phyloP scores from a whole-genome alignment of 2,888 invertebrate species.

The Machimus atricapillus region DNA sequence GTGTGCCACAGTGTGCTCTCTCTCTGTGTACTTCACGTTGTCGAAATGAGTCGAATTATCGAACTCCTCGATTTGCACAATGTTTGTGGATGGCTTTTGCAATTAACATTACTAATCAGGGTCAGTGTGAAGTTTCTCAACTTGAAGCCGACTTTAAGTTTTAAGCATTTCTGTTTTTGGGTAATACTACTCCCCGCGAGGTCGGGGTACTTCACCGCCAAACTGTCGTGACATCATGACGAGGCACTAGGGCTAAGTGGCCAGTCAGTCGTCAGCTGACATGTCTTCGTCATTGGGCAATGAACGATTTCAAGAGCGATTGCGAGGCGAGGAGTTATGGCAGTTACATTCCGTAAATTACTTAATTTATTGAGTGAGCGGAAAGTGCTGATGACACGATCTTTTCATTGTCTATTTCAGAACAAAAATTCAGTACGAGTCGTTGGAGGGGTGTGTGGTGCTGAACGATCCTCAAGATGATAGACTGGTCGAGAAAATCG shows the following conservation, averaged over 20 bases:
- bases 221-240: not conserved
- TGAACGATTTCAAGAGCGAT: not conserved
- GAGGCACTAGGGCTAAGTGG: not conserved
- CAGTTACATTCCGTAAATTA: conserved; percentile 5
- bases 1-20: not conserved
- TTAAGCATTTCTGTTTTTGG: conserved; percentile 17
- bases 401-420: conserved; percentile 51
- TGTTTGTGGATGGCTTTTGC: conserved; percentile 49
- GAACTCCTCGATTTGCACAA: conserved; percentile 49
- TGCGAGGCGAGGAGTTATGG: not conserved
- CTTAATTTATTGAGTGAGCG: not conserved
- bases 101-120: conserved; percentile 55
- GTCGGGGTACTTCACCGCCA: conserved; percentile 1
- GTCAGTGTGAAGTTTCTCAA: conserved; percentile 61
- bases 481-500: conserved; percentile 59
- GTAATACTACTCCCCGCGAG: conserved; percentile 16
- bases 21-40: conserved; percentile 32
- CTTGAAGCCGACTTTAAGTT: conserved; percentile 44
- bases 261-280: not conserved
- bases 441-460: conserved; percentile 60
- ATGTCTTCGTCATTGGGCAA: not conserved
- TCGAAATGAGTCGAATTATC: conserved; percentile 43
- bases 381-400: not conserved
- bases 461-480: conserved; percentile 58
- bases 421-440: conserved; percentile 60